Conservation (phyloP, 2,113 vertebrate species). For the Neoarius graeffei region DNA sequence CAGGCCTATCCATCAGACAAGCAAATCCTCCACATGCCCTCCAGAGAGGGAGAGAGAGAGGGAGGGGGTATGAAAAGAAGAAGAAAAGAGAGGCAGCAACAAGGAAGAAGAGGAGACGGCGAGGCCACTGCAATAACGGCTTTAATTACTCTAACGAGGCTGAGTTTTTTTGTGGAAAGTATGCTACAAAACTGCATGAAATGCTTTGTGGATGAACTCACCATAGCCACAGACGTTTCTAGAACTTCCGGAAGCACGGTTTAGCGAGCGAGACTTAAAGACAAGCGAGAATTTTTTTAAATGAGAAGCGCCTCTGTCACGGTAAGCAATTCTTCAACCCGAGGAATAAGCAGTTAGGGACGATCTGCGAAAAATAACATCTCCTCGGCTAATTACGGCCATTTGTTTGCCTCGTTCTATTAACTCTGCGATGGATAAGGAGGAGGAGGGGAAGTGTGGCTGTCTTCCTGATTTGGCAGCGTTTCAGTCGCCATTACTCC, state of each 20-base stretch:
- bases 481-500: conserved; percentile 49
- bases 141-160: conserved; percentile 47
- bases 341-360: conserved; percentile 21
- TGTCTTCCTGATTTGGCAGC: conserved; percentile 42
- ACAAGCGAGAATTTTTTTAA: not conserved
- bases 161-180: conserved; percentile 18
- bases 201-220: not conserved
- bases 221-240: not conserved
- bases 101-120: not conserved
- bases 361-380: conserved; percentile 46
- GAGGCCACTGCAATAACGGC: conserved; percentile 17
- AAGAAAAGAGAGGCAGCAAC: not conserved
- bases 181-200: conserved; percentile 18
- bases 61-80: not conserved
- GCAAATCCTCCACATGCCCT: conserved; percentile 44
- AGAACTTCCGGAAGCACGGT: not conserved
- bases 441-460: conserved; percentile 1
- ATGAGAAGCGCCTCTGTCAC: conserved; percentile 13
- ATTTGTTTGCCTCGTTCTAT: conserved; percentile 51
- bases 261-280: not conserved
- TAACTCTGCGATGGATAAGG: conserved; percentile 42
- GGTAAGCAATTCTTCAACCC: conserved; percentile 26
- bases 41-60: conserved; percentile 12
- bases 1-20: conserved; percentile 51
- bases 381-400: conserved; percentile 48